A percentile compares a stretch with the other conserved stretches of the same genome.
phyloP scores from a whole-genome alignment of 2,797 vertebrate species.

The Otolemur crassicaudatus region DNA sequence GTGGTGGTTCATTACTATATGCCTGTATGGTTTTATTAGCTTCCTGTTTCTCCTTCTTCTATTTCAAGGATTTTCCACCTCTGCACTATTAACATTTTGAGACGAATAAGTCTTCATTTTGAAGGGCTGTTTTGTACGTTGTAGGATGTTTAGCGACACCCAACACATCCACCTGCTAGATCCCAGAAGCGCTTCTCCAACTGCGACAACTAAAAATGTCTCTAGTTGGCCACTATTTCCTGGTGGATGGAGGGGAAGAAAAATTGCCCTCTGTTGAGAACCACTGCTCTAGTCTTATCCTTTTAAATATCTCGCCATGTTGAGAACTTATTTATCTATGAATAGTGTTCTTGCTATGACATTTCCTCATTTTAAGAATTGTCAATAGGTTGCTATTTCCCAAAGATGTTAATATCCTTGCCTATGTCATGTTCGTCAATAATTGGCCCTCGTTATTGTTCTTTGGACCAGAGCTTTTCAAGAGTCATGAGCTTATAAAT shows the following conservation, averaged over 20 bases:
- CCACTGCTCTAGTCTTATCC: background rate
- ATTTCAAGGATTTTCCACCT: background rate
- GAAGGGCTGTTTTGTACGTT: background rate
- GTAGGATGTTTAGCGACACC: background rate
- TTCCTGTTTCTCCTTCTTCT: background rate
- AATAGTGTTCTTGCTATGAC: background rate
- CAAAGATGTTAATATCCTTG: constrained; percentile 45
- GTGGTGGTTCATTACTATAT: background rate
- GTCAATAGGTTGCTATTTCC: background rate
- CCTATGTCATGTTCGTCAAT: constrained; percentile 51
- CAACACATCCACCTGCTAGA: background rate
- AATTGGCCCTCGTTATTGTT: constrained; percentile 21
- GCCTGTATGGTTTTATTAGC: background rate
- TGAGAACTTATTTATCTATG: constrained; percentile 26
- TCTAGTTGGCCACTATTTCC: background rate
- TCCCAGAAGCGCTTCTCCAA: background rate
- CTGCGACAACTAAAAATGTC: background rate
- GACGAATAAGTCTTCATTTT: background rate
- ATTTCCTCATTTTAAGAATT: constrained; percentile 41
- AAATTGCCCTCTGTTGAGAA: background rate
- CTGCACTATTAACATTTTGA: background rate
- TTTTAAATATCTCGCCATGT: background rate
- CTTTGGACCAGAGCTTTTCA: background rate
- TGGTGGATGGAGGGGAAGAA: background rate
- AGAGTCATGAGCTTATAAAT: constrained; percentile 14